These are phyloP conservation scores for Probosciger aterrimus DNA, from an alignment of 2,113 vertebrate species.

Conservation along the genomic window DNA sequence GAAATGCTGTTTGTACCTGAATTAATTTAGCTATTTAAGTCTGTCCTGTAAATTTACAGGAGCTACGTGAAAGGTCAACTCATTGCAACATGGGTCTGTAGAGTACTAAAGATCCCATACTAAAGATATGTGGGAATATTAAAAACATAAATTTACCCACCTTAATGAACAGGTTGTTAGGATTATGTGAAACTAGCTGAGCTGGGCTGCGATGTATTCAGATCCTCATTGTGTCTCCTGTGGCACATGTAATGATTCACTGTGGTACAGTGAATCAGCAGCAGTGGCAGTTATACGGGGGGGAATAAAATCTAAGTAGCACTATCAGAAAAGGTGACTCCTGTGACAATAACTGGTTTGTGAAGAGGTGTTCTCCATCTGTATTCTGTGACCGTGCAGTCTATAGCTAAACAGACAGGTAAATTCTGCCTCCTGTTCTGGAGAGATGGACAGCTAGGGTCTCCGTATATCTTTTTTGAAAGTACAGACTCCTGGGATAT, in stretches of 20 bases:
- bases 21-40: background rate
- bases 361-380: background rate
- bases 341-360: background rate
- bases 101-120: background rate
- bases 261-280: background rate
- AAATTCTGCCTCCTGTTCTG: background rate
- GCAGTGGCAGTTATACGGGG: background rate
- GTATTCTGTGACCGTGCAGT: background rate
- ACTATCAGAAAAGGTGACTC: background rate
- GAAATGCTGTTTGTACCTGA: background rate
- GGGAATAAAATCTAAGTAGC: background rate
- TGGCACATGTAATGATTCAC: background rate
- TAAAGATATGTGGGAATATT: background rate
- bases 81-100: background rate
- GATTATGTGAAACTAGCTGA: background rate
- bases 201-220: background rate
- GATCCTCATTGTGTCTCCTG: background rate
- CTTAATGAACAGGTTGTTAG: accelerated
- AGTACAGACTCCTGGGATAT: background rate
- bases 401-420: background rate
- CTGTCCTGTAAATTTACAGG: background rate
- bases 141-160: background rate
- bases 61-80: background rate
- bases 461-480: background rate
- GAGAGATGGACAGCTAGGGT: background rate